Conservation (phyloP, 2,797 vertebrate genomes). For the Cossypha niveicapilla region DNA sequence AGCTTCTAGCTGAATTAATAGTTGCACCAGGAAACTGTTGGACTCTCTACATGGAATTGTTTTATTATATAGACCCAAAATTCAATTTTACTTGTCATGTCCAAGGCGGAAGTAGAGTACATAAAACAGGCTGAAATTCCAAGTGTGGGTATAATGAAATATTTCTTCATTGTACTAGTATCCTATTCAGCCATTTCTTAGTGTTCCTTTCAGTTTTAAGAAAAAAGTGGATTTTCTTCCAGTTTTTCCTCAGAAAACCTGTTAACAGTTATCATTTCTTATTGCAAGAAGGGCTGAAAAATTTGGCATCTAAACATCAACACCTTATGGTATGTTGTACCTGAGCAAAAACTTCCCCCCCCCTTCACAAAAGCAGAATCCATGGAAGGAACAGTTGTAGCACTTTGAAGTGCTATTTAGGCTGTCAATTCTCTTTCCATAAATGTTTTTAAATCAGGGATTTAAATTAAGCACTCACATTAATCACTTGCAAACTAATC, state of each 20-base stretch:
- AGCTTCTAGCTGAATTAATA: not conserved
- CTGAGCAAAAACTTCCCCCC: not conserved
- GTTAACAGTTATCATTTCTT: not conserved
- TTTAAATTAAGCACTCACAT: conserved; percentile 8
- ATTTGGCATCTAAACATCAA: not conserved
- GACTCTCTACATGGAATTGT: not conserved
- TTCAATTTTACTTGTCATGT: not conserved
- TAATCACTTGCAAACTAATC: conserved; percentile 10
- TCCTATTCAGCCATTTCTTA: not conserved
- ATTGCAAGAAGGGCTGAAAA: not conserved
- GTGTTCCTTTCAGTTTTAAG: not conserved
- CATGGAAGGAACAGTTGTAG: not conserved
- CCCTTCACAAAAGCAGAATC: not conserved
- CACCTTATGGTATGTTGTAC: not conserved
- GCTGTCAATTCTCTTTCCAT: not conserved
- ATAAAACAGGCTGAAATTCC: not conserved
- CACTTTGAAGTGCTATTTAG: not conserved
- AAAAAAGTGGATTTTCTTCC: not conserved
- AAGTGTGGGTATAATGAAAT: not conserved
- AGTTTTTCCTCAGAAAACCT: not conserved
- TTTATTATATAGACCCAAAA: not conserved
- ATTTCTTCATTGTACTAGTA: not conserved
- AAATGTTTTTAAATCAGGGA: not conserved
- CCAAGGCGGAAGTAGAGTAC: not conserved
- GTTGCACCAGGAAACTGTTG: not conserved